phyloP scores from a whole-genome alignment of 2,888 invertebrate species.

The Tenthredo notha region DNA sequence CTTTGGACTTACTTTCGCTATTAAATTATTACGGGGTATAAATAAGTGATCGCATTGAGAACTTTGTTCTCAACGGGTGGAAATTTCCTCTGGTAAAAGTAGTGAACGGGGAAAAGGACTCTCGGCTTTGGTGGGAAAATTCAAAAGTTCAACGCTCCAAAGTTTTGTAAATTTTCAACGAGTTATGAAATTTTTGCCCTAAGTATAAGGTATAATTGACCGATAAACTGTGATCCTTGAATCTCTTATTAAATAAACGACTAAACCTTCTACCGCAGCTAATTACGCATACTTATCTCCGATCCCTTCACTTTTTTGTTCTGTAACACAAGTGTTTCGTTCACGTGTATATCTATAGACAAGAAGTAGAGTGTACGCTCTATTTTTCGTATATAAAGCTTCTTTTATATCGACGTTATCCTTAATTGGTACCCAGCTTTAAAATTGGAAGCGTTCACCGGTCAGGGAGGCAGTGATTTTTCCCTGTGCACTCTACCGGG shows the following conservation, averaged over 20 bases:
- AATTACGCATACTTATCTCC: neutral
- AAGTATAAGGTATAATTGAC: conserved; percentile 28
- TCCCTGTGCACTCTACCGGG: conserved; percentile 44
- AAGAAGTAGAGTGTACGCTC: conserved; percentile 1
- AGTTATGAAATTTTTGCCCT: conserved; percentile 38
- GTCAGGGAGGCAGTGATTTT: conserved; percentile 45
- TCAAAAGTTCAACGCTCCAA: conserved; percentile 3
- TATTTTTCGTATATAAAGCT: neutral
- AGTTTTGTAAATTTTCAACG: conserved; percentile 25
- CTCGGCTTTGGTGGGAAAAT: conserved; percentile 41
- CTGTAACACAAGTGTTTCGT: neutral
- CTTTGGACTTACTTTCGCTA: conserved; percentile 53
- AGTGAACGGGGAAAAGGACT: neutral
- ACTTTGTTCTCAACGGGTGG: conserved; percentile 55
- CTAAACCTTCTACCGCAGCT: neutral
- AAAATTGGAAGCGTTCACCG: conserved; percentile 38
- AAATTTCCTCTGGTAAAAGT: conserved; percentile 13
- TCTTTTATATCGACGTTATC: conserved; percentile 35
- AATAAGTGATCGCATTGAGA: conserved; percentile 58
- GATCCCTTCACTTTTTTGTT: neutral
- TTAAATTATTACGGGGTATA: conserved; percentile 58
- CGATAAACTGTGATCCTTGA: conserved; percentile 42
- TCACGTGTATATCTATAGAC: neutral
- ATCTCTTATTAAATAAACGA: conserved; percentile 29
- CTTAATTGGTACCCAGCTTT: conserved; percentile 43